Evolutionary conservation across 2,113 vertebrate genomes (phyloP), one percentile per base, ranked within the genome.

Genomic region (Buteo buteo): DNA sequence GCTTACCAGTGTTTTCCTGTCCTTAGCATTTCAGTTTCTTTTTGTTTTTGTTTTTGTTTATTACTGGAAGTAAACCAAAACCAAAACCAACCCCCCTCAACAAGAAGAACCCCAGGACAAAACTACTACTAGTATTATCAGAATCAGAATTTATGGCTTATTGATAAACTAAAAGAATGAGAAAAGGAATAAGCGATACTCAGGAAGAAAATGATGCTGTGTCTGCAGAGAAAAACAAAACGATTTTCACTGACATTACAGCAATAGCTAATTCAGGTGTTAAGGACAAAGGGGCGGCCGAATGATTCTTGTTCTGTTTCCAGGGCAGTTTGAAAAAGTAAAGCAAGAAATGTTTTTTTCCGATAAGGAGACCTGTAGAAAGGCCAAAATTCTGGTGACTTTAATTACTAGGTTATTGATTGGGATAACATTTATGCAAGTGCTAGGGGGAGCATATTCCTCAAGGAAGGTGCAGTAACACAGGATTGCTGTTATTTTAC

Each of bases 321-420:
- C 25, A 59, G 84, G 71, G 59, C 32, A 71, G 19, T 59, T 88
- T 40, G 84, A 72, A 87, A 91, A 80, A 80, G 24, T 34, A 88
- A 49, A 80, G 19, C 29, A 74, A 86, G 55, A 88, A 91, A 62
- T 80, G 28, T 52, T 71, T 57, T 36, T 4, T 52, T 44, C 31
- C 32, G 69, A 86, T 96, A 86, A 93, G 73, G 31, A 91, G 28
- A 38, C 65, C 71, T 94, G 69, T 71, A 88, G 90, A 90, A 90
- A 47, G 55, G 70, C 57, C 65, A 82, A 36, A 90, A 79, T 50
- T 15, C 62, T 72, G 58, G 42, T 87, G 73, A 74, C 32, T 94
- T 96, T 94, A 96, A 97, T 98, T 95, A 88, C 79, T 44, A 47
- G 42, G 31, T 89, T 96, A 97, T 97, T 95, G 96, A 96, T 94